Conservation (phyloP, 2,888 invertebrate genomes). For the Leptinotarsa rubiginosa region DNA sequence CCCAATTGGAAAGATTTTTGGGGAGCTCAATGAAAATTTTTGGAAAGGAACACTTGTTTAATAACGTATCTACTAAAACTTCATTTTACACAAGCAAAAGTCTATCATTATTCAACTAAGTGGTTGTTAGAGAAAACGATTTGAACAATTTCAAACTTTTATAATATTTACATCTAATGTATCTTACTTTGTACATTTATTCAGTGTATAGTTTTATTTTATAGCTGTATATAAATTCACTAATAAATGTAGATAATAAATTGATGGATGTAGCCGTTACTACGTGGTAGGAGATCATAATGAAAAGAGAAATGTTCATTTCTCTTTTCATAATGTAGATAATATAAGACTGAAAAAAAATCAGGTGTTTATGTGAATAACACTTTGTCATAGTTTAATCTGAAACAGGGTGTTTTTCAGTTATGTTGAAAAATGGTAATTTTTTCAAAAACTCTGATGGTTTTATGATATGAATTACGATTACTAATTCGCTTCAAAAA, state of each 20-base stretch:
- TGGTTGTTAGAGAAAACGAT: slow-evolving; percentile 4
- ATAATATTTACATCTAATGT: not conserved
- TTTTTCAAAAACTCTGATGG: not conserved
- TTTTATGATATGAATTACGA: not conserved
- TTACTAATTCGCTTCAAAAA: slow-evolving; percentile 13
- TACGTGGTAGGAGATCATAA: too few species aligned
- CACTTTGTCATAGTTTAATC: slow-evolving; percentile 7
- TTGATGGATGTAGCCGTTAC: too few species aligned
- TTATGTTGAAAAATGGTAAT: not conserved
- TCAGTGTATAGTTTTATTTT: not conserved
- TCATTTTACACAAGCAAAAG: not conserved
- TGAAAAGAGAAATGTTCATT: too few species aligned
- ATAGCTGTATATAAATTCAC: not conserved
- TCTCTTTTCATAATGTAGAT: not conserved
- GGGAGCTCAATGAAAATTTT: too few species aligned
- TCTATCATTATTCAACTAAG: not conserved
- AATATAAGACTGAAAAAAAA: slow-evolving; percentile 11
- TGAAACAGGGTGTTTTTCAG: slow-evolving; percentile 6
- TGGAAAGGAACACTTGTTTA: not conserved
- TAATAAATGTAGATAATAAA: not conserved
- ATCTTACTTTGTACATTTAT: slow-evolving; percentile 4
- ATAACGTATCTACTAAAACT: not conserved
- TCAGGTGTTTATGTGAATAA: slow-evolving; percentile 14
- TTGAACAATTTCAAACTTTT: slow-evolving; percentile 14
- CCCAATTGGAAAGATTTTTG: too few species aligned